These are phyloP conservation scores for Tympanuchus pallidicinctus DNA, from an alignment of 2,113 vertebrate species.

Conservation along the genomic window DNA sequence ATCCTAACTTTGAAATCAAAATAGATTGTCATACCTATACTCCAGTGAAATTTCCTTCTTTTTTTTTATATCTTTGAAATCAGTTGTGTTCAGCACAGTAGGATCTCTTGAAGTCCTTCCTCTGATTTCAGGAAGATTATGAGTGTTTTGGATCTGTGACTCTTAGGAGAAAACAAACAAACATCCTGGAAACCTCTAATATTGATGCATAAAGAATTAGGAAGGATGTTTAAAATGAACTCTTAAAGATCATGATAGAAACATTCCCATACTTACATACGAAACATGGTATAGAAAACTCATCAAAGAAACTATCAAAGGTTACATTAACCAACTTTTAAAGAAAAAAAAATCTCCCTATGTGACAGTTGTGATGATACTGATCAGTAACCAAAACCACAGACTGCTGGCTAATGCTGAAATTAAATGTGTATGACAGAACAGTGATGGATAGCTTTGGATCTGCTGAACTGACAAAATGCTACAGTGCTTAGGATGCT, in stretches of 20 bases:
- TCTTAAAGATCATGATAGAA: background rate
- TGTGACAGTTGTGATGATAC: constrained; percentile 54
- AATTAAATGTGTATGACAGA: constrained; percentile 79
- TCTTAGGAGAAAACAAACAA: background rate
- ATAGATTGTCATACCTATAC: background rate
- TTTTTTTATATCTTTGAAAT: constrained; percentile 3
- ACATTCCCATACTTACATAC: background rate
- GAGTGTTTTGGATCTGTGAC: background rate
- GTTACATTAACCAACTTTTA: constrained; percentile 8
- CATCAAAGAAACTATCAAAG: background rate
- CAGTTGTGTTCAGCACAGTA: background rate
- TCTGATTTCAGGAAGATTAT: background rate
- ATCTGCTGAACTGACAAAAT: constrained; percentile 75
- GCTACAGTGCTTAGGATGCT: constrained; percentile 67
- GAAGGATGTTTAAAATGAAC: background rate
- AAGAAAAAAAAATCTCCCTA: background rate
- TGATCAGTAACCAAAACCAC: constrained; percentile 71
- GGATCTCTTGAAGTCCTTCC: background rate
- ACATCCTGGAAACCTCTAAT: background rate
- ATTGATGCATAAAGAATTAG: background rate
- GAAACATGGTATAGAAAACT: background rate
- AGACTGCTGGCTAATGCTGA: constrained; percentile 73
- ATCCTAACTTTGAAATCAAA: constrained; percentile 5
- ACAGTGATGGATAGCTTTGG: constrained; percentile 78
- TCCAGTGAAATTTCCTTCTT: background rate